Base-by-base conservation (phyloP, 2,113 vertebrate species). In the Malurus alboscapulatus region DNA sequence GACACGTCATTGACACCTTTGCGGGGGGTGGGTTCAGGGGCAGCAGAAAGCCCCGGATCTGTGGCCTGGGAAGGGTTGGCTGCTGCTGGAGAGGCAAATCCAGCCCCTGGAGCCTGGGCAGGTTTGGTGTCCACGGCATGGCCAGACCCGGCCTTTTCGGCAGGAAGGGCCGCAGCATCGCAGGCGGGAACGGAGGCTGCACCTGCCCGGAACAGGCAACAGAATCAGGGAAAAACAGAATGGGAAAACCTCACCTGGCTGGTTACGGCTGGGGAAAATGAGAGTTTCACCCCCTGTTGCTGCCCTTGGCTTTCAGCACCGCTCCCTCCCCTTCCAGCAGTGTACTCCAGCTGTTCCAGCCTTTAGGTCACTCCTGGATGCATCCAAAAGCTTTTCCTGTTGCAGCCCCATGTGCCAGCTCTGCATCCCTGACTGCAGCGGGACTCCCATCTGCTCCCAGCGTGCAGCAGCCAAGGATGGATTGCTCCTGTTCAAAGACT, bases 401-500 rank as follows among this genome's bases (percentile, higher is more conserved):
- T 2, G 2, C 67, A 27, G 63, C 82, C 14, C 16, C n/a, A 1
- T 1, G 7, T 10, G 40, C 55, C 66, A 10, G 9, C 51, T 1
- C 10, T 20, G 59, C 22, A 12, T 0, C 66, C 61, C 26, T 10
- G 51, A 0, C 36, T 18, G 5, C 29, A 30, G 9, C 0, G 4
- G 30, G 69, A 17, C 59, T 57, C 2, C 59, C 2, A 0, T 6
- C 68, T 73, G 77, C 85, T 61, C 26, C 75, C 10, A 36, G 8
- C 6, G 4, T 0, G 2, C 47, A 45, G 10, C 66, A 48, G 68
- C 42, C 53, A 30, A 1, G 17, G 20, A 6, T 0, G 63, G 21
- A 2, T 0, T 9, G 58, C 0, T 6, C 3, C 25, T 5, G 1
- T 3, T 11, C n/a, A 5, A 36, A 29, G 22, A 9, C 44, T 4